Evolutionary conservation across 2,113 vertebrate species (phyloP), one percentile per base, ranked within the genome.

Genomic region (Apodemus speciosus): DNA sequence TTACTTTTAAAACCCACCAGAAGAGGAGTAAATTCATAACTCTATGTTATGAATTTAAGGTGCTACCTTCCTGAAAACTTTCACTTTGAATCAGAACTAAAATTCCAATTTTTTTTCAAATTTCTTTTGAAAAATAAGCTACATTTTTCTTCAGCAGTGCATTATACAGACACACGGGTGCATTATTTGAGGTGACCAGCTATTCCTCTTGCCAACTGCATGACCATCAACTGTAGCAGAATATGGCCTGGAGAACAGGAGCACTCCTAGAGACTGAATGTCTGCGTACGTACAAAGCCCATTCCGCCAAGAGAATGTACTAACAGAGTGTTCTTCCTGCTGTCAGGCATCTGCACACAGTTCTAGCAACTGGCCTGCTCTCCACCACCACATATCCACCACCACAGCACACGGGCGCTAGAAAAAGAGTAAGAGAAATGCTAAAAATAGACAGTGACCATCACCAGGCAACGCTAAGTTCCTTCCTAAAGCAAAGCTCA

Each of bases 1-100:
- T 60, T 2, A 58, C 13, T 90, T 77, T 94, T 80, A 10, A 79
- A 88, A 30, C 0, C 25, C 25, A 91, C 92, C 71, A 90, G 15
- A 92, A 93, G 91, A 51, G 38, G 14, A 75, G 13, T 77, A 43
- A 92, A 85, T 90, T 46, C 76, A 20, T 66, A 86, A 81, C 32
- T 92, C 68, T 73, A 58, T 58, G 38, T 94, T 95, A 86, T 38
- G 8, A 94, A 83, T 72, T 62, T 69, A 89, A 95, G 32, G n/a
- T 84, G 10, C 5, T 32, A 56, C 85, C 85, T 94, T 92, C 85
- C 66, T 92, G 14, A 83, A 93, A 94, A 46, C 75, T 94, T 88
- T 77, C 53, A 64, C 62, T 92, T 62, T 60, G 15, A 93, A 92
- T 89, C 92, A 86, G 64, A 95, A 92, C 69, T 92, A 93, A 79